Base-by-base conservation (phyloP, 37 sponge, comb jelly and placozoan genomes). In the Axinella damicornis region DNA sequence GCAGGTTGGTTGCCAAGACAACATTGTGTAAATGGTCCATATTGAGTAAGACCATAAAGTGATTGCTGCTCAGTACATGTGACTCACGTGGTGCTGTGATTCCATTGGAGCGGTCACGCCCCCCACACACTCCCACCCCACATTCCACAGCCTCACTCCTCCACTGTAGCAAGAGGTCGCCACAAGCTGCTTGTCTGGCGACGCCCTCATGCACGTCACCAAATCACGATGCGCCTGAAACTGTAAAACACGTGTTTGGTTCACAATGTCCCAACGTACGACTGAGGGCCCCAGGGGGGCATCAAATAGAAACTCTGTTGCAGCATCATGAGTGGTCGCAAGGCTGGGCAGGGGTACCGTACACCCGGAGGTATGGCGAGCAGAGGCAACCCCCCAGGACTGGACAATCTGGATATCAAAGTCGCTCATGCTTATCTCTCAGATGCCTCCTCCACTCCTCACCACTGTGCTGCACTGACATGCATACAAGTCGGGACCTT, bases 351-450 rank as follows among this genome's bases (percentile, higher is more conserved):
- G 71, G 39, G 57, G 38, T 33, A 84, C 78, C 0, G 32, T 32
- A 32, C 74, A 17, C 1, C 86, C 86, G 0, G 91, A 91, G 32
- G 86, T 81, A 78, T 91, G 82, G 5, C 91, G 52, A 32, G 91
- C 91, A 61, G 86, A 85, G 27, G 91, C 91, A 46, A 91, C 76
- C 11, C 91, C 91, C 86, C 86, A 91, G 15, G 91, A 91, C 70
- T 83, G 84, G 13, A 79, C 54, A 1, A 79, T 79, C n/a, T 60
- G 22, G 41, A 77, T 28, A 12, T 46, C 9, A 46, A 46, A 46
- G 6, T 46, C 46, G 9, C 46, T 46, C 46, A 46, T 46, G 6
- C 9, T 46, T 9, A 4, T 46, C 6, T 9, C 46, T 46, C 46
- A 12, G 9, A n/a, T n/a, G n/a, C n/a, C n/a, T n/a, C n/a, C n/a